Base-by-base conservation (phyloP, 2,113 vertebrate genomes). In the Thamnophis sirtalis region DNA sequence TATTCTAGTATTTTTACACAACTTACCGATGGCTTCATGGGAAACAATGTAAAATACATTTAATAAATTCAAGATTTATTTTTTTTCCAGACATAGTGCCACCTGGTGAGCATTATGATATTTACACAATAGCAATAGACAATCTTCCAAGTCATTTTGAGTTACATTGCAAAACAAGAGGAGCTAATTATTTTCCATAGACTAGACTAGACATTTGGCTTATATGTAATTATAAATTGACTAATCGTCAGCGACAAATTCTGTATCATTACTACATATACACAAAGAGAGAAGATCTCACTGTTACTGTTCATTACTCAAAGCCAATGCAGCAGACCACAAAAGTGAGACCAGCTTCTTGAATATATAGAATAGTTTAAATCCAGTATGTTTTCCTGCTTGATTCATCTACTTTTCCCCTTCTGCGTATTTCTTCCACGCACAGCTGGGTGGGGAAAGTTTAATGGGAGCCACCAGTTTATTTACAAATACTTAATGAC, bases 51-150 rank as follows among this genome's bases (percentile, higher is more conserved):
- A 73, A 73, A 73, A 80, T 80, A 80, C 17, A 19, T 80, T 38
- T 21, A 38, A 80, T 80, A 38, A 56, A 49, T 9, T 43, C 22
- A 88, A 48, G 84, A 11, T 68, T 91, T 9, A 15, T 33, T 9
- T 80, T 48, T 87, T 48, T 53, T 86, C 0, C 19, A 22, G 51
- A 94, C 24, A 49, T 91, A 88, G 56, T 54, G 89, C 91, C 89
- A 91, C 56, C 94, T 89, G 93, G 80, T 80, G 92, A 92, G 90
- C 22, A 89, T 8, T 9, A 89, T 92, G 22, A 89, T 51, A 0
- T 51, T 38, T 91, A 73, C 80, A 58, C 2, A 24, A 80, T 22
- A 1, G 56, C n/a, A 0, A 19, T 48, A 80, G 73, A 93, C 9
- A 0, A 85, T 43, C 48, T 93, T 28, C 10, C 28, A 85, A 0